These are phyloP conservation scores for Limosa lapponica DNA, from an alignment of 2,797 vertebrate species.

Conservation along the genomic window DNA sequence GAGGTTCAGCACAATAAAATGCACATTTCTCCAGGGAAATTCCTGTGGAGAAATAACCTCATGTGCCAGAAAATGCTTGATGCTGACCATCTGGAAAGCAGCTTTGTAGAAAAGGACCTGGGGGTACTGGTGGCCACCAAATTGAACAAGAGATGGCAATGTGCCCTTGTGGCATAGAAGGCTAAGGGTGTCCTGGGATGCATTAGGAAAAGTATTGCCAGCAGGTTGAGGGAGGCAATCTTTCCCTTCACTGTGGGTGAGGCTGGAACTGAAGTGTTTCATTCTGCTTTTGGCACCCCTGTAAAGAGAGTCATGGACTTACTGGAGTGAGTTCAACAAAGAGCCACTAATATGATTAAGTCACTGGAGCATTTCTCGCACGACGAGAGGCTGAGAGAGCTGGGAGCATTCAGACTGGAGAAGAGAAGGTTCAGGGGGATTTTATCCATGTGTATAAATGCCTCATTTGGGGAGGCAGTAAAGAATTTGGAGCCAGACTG, in stretches of 20 bases:
- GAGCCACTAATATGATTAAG: not conserved
- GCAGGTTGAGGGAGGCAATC: accelerated
- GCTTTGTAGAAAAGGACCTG: not conserved
- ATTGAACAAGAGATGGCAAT: not conserved
- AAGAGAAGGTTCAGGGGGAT: not conserved
- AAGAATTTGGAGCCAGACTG: not conserved
- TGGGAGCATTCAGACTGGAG: not conserved
- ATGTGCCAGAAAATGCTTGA: not conserved
- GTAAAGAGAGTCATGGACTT: not conserved
- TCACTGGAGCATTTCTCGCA: not conserved
- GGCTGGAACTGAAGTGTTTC: not conserved
- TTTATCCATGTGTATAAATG: not conserved
- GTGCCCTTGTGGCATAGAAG: not conserved
- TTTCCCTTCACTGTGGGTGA: not conserved
- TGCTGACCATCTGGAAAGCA: not conserved
- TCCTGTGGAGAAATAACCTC: not conserved
- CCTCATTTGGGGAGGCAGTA: not conserved
- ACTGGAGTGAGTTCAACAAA: not conserved
- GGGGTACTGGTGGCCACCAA: not conserved
- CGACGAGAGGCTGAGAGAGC: not conserved
- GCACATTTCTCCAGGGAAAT: not conserved
- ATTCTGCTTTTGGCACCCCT: not conserved
- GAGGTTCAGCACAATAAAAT: not conserved
- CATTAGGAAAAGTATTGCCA: not conserved
- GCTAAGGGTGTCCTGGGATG: not conserved